Percentiles rank a stretch among this genome's conserved stretches.
Evolutionary conservation across 92 coral and sea anemone genomes (phyloP).

Genomic region (Epizoanthus stellaris): DNA sequence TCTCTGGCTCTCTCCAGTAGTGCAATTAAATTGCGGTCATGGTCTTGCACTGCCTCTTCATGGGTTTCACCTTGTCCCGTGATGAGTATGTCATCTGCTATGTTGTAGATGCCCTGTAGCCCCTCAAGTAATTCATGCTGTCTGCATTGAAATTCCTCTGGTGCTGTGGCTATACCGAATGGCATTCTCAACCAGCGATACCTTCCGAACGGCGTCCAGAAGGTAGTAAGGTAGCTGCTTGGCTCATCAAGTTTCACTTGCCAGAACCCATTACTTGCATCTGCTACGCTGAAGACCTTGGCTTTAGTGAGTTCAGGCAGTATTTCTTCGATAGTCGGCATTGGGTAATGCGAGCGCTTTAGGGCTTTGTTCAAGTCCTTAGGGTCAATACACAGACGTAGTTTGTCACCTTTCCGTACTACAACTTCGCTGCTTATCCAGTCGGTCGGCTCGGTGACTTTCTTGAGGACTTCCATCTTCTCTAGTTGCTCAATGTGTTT

Average conservation of each 20-base stretch:
- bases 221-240: constrained; percentile 69
- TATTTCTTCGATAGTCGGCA: constrained; percentile 67
- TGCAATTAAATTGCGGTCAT: constrained; percentile 53
- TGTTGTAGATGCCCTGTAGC: constrained; percentile 59
- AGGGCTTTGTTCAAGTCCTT: constrained; percentile 72
- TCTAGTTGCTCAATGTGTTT: not conserved
- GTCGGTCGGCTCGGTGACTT: not conserved
- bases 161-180: constrained; percentile 65
- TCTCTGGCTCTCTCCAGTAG: constrained; percentile 52
- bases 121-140: constrained; percentile 57
- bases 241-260: constrained; percentile 63
- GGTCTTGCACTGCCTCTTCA: constrained; percentile 58
- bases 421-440: too few species aligned
- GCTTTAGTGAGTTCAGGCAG: constrained; percentile 61
- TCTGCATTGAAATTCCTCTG: constrained; percentile 73
- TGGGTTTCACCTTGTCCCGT: constrained; percentile 59
- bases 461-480: not conserved
- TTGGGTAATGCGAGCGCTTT: constrained; percentile 66
- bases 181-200: constrained; percentile 72
- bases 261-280: constrained; percentile 76
- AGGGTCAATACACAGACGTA: constrained; percentile 69
- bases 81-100: constrained; percentile 75
- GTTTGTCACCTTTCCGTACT: constrained; percentile 54
- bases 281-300: constrained; percentile 61
- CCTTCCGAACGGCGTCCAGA: too few species aligned